Base-by-base conservation (phyloP, 2,888 invertebrate genomes). In the Morpho achilles region DNA sequence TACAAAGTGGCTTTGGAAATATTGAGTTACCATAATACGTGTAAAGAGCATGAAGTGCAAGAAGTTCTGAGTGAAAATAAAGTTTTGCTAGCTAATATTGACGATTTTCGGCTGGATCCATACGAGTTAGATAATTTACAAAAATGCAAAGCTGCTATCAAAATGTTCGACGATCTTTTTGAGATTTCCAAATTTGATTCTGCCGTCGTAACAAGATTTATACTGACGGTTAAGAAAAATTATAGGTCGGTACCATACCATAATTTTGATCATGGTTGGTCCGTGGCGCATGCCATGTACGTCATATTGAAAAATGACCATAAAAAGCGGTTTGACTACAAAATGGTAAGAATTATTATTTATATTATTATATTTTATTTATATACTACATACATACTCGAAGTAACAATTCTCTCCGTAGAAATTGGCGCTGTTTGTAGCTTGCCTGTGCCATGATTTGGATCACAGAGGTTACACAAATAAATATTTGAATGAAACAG, bases 391-490 rank as follows among this genome's bases (percentile, higher is more conserved):
- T 9, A 50, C 9, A 50, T 56, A 32, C 10, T 53, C n/a, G 49
- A 49, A 49, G 10, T 22, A 5, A 43, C 3, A 44, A 3, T 50
- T 53, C 3, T 54, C 59, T 63, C 85, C 90, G 22, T 80, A 96
- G 96, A 91, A 94, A 63, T 80, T 97, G 57, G 94, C 96, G 0
- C 81, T 97, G 56, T 97, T 94, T 74, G 94, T 96, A 62, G 95
- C 95, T 0, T 94, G 95, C 49, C 87, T 97, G 6, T 97, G 97
- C 74, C 97, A 97, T 72, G 97, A 97, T 75, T 79, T 97, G 70
- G 97, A 97, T 74, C 97, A 97, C 75, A 91, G 96, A 39, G 96
- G 96, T 1, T 96, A 96, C 78, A 97, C 96, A 61, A 97, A 97
- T 76, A 94, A 95, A 74, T 97, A 96, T 79, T 96, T 96, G 95